Percentiles rank a stretch among this genome's conserved stretches.
Evolutionary conservation across 2,888 invertebrate genomes (phyloP).

Genomic region (Perizoma flavofasciatum): DNA sequence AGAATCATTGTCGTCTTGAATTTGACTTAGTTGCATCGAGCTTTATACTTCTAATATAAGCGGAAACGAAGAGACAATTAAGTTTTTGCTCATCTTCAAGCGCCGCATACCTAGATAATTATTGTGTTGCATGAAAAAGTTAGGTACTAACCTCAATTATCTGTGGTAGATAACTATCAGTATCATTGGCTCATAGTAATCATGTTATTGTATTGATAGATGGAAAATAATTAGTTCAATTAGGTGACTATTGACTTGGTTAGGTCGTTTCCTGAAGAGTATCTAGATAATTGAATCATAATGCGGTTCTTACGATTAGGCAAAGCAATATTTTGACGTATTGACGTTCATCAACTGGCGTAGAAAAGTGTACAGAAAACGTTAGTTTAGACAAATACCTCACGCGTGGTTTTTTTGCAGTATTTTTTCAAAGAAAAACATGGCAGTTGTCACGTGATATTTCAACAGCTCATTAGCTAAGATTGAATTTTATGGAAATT

Average conservation of each 20-base stretch:
- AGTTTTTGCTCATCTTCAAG: conserved; percentile 16
- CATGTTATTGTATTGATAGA: conserved; percentile 14
- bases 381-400: too few relatives aligned
- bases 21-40: conserved; percentile 5
- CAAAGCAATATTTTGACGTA: too few relatives aligned
- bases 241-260: not conserved
- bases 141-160: conserved; percentile 6
- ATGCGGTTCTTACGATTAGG: too few relatives aligned
- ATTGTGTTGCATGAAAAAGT: conserved; percentile 14
- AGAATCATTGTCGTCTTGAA: conserved; percentile 2
- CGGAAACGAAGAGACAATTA: conserved; percentile 23
- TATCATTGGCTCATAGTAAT: conserved; percentile 10
- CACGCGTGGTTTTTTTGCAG: too few relatives aligned
- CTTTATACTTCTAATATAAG: conserved; percentile 5
- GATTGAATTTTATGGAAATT: too few relatives aligned
- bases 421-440: too few relatives aligned
- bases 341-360: too few relatives aligned
- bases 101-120: conserved; percentile 17
- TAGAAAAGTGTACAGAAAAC: too few relatives aligned
- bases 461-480: too few relatives aligned
- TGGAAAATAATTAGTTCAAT: conserved; percentile 22
- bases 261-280: too few relatives aligned
- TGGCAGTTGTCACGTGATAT: too few relatives aligned
- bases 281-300: too few relatives aligned
- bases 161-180: conserved; percentile 3